Base-by-base conservation (phyloP, 2,113 vertebrate genomes). In the Cepphus grylle region DNA sequence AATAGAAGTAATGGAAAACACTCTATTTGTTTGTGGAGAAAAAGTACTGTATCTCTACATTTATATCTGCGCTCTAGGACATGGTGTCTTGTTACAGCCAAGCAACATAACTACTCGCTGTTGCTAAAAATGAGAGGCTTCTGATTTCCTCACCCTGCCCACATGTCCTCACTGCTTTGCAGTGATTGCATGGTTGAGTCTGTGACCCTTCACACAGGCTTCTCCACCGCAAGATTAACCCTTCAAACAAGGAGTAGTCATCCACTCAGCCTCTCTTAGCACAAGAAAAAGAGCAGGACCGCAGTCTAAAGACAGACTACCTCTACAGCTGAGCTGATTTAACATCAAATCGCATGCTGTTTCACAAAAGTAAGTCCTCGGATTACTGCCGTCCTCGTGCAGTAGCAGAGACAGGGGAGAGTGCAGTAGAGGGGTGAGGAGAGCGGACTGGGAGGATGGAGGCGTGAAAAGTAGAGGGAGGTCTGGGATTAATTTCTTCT, bases 361-460 rank as follows among this genome's bases (percentile, higher is more conserved):
- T 30, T 55, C 65, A 15, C 61, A 23, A 8, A 66, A 45, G 80
- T 66, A 61, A 87, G 52, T 79, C 22, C 34, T 72, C 36, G 2
- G 50, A 15, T 21, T 34, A 16, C 45, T 1, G 1, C 15, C 7
- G 1, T 18, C 19, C 21, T 30, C 27, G 2, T 4, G 30, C 20
- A 34, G 29, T 6, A 61, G 49, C 40, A 61, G 59, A 59, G 83
- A 8, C 0, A 4, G 59, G 43, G 9, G 36, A 9, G 15, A 38
- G 21, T 4, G 8, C 19, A 9, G 52, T 14, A 11, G 32, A 22
- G 26, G 30, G 4, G 4, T 53, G 84, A 49, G 47, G 38, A 72
- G 49, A 23, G 29, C 12, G 70, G 52, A n/a, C 1, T 38, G 72
- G 34, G 50, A 70, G 15, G 38, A 12, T 15, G n/a, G 50, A 40